These are phyloP conservation scores for Phenganax subtilis DNA, from an alignment of 92 coral and sea anemone genomes.

Conservation along the genomic window DNA sequence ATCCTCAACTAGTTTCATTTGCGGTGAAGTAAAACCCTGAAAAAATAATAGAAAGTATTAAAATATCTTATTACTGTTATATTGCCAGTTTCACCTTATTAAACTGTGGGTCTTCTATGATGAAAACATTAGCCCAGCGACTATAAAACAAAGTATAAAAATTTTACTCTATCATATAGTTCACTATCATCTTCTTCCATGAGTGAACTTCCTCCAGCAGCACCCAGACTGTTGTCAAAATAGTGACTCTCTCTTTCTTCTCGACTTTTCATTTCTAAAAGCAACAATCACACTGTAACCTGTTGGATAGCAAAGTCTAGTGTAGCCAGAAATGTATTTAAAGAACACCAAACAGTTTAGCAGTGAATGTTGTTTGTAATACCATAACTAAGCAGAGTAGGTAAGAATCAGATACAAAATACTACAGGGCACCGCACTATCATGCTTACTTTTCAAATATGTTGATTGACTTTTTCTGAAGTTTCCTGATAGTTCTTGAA, in stretches of 20 bases:
- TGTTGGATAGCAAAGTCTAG: no score
- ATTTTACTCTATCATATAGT: conserved; percentile 79
- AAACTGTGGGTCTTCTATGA: background rate
- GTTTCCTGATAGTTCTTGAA: conserved; percentile 87
- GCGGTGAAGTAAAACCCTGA: conserved; percentile 90
- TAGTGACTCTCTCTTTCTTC: conserved; percentile 91
- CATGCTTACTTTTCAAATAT: conserved; percentile 70
- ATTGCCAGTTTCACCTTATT: no score
- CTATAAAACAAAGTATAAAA: background rate
- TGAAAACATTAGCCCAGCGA: background rate
- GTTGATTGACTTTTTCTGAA: conserved; percentile 94
- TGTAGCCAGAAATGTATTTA: no score
- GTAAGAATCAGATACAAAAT: no score
- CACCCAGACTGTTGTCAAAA: conserved; percentile 74
- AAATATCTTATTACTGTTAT: background rate
- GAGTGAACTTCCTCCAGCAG: conserved; percentile 86
- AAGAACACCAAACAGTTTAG: no score
- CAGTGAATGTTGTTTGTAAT: no score
- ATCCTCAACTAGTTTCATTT: conserved; percentile 87
- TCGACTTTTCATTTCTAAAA: conserved; percentile 76
- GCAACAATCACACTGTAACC: background rate
- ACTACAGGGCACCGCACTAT: background rate
- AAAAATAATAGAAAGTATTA: conserved; percentile 1
- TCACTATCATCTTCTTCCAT: conserved; percentile 98
- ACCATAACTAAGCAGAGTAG: no score